These are phyloP conservation scores for Crypturellus undulatus DNA, from an alignment of 2,113 vertebrate genomes.

Conservation along the genomic window DNA sequence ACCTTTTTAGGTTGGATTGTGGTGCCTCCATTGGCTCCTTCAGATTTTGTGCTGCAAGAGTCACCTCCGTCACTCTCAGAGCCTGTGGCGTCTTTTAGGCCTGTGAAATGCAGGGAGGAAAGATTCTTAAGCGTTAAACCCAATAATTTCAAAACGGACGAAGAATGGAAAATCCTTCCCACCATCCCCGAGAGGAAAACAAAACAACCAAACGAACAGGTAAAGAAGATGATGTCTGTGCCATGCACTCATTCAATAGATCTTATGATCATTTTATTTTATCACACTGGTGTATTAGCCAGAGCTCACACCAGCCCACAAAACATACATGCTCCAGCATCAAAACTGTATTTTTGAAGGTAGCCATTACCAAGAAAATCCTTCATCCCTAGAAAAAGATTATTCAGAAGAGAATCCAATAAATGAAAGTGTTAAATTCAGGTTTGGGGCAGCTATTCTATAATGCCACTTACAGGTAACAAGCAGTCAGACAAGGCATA, in stretches of 20 bases:
- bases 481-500: slow-evolving; percentile 47
- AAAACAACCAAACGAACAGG: neutral
- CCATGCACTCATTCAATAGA: neutral
- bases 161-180: neutral
- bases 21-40: slow-evolving; percentile 87
- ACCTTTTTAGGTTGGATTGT: slow-evolving; percentile 97
- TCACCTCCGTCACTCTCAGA: slow-evolving; percentile 95
- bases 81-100: slow-evolving; percentile 91
- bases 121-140: slow-evolving; percentile 15
- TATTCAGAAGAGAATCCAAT: neutral
- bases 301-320: slow-evolving; percentile 16
- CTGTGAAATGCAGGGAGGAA: slow-evolving; percentile 74
- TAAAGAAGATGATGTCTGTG: slow-evolving; percentile 11
- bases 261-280: neutral
- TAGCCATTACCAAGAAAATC: neutral
- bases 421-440: slow-evolving; percentile 36
- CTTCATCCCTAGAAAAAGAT: neutral
- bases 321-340: slow-evolving; percentile 5
- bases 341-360: neutral
- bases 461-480: slow-evolving; percentile 9
- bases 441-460: neutral
- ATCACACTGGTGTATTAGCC: neutral
- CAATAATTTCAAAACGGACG: neutral
- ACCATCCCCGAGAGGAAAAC: neutral
- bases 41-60: slow-evolving; percentile 87